Percentiles rank a stretch among this genome's conserved stretches.
Evolutionary conservation across 2,113 vertebrate species (phyloP).

Genomic region (Hippoglossus stenolepis): DNA sequence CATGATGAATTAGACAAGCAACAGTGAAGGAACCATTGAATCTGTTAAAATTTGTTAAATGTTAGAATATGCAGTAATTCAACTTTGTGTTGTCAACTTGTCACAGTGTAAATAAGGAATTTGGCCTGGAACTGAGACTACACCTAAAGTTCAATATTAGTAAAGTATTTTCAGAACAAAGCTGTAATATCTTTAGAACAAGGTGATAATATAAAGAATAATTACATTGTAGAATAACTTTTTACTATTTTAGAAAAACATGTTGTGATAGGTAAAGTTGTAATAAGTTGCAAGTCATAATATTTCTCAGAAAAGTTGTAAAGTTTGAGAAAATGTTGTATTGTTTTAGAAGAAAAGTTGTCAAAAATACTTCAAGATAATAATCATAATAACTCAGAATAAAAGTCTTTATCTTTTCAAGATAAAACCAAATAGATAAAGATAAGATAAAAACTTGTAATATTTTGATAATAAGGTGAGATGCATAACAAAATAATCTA

Average conservation of each 20-base stretch:
- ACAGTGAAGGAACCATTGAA: background rate
- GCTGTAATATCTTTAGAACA: background rate
- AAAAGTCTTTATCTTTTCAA: background rate
- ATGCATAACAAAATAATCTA: background rate
- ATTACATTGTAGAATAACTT: too few species aligned
- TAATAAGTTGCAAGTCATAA: background rate
- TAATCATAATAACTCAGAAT: background rate
- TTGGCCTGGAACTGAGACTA: background rate
- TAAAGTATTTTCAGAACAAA: too few species aligned
- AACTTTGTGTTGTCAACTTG: background rate
- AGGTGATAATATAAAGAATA: too few species aligned
- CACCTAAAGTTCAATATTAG: too few species aligned
- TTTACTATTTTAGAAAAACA: background rate
- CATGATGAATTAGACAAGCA: constrained; percentile 17
- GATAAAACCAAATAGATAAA: background rate
- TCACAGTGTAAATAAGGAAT: background rate
- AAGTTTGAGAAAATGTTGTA: background rate
- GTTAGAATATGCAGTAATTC: background rate
- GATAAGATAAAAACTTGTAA: background rate
- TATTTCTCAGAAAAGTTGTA: background rate
- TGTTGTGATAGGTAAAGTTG: background rate
- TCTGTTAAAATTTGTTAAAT: background rate
- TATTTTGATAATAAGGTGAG: too few species aligned
- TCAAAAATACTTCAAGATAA: background rate
- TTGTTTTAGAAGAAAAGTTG: background rate